These are phyloP conservation scores for Tiaroga cobitis DNA, from an alignment of 2,797 vertebrate genomes.

Conservation along the genomic window DNA sequence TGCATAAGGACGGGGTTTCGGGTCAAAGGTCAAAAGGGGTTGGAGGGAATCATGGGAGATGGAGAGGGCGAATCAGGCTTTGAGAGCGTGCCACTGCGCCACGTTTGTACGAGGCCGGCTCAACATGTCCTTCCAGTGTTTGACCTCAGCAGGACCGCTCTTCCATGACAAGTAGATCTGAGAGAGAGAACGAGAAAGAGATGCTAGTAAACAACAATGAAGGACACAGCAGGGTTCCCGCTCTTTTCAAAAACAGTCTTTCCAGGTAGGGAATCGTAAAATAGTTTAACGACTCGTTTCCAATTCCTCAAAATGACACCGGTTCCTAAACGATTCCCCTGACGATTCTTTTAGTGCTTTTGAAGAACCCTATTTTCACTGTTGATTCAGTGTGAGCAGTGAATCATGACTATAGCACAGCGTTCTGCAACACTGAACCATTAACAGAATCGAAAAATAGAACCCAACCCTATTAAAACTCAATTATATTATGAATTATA, in stretches of 20 bases:
- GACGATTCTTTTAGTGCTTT: neutral
- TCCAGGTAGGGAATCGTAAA: neutral
- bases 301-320: neutral
- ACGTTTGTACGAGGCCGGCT: constrained; percentile 94
- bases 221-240: neutral
- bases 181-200: constrained; percentile 41
- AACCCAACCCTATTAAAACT: too few relatives aligned
- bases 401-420: neutral
- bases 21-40: constrained; percentile 58
- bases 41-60: constrained; percentile 62
- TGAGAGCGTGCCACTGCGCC: constrained; percentile 98
- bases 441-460: too few relatives aligned
- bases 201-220: neutral
- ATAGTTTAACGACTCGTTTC: neutral
- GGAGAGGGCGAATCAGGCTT: constrained; percentile 84
- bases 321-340: neutral
- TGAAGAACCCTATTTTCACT: neutral
- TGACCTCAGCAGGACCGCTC: constrained; percentile 95
- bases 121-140: constrained; percentile 99
- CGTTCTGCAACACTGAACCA: constrained; percentile 23
- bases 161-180: constrained; percentile 99
- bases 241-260: neutral
- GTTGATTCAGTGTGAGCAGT: neutral
- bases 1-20: constrained; percentile 81
- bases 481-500: too few relatives aligned